phyloP scores from a whole-genome alignment of 1,140 invertebrate species.

The Drosophila parvula region DNA sequence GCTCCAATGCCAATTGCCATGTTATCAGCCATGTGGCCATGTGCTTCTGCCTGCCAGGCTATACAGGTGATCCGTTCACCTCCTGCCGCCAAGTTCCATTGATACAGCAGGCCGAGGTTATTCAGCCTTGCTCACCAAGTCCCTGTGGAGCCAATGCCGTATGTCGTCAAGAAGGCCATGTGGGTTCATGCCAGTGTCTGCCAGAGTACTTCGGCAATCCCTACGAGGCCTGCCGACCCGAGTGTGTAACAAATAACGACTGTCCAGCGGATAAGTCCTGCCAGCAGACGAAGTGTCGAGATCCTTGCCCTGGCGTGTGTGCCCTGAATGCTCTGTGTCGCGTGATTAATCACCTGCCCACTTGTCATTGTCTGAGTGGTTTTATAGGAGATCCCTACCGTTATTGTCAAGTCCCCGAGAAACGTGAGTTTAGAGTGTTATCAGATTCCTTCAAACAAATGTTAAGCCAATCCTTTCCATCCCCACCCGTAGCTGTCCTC shows the following conservation, averaged over 20 bases:
- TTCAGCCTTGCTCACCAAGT: slow-evolving; percentile 85
- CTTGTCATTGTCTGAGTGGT: slow-evolving; percentile 88
- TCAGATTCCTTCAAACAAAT: slow-evolving; percentile 85
- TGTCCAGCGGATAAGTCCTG: slow-evolving; percentile 89
- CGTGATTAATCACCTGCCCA: slow-evolving; percentile 89
- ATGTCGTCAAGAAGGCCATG: slow-evolving; percentile 88
- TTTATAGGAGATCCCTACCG: slow-evolving; percentile 90
- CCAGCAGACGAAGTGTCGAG: slow-evolving; percentile 90
- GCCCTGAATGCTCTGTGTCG: slow-evolving; percentile 88
- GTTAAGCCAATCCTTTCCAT: slow-evolving; percentile 83
- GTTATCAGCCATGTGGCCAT: slow-evolving; percentile 80
- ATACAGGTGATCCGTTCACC: slow-evolving; percentile 85
- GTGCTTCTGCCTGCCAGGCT: slow-evolving; percentile 85
- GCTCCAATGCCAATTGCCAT: slow-evolving; percentile 66
- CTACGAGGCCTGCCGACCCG: slow-evolving; percentile 89
- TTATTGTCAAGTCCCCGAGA: slow-evolving; percentile 76
- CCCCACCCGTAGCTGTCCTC: slow-evolving; percentile 69
- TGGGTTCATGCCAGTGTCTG: slow-evolving; percentile 89
- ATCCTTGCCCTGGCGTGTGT: slow-evolving; percentile 91
- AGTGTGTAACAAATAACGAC: slow-evolving; percentile 90
- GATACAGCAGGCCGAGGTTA: slow-evolving; percentile 61
- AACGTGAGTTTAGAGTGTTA: slow-evolving; percentile 84
- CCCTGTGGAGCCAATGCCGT: slow-evolving; percentile 90
- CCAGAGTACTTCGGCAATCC: slow-evolving; percentile 90
- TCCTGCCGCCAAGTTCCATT: slow-evolving; percentile 86